These are phyloP conservation scores for Nycticebus coucang DNA, from an alignment of 2,113 vertebrate species.

Conservation along the genomic window DNA sequence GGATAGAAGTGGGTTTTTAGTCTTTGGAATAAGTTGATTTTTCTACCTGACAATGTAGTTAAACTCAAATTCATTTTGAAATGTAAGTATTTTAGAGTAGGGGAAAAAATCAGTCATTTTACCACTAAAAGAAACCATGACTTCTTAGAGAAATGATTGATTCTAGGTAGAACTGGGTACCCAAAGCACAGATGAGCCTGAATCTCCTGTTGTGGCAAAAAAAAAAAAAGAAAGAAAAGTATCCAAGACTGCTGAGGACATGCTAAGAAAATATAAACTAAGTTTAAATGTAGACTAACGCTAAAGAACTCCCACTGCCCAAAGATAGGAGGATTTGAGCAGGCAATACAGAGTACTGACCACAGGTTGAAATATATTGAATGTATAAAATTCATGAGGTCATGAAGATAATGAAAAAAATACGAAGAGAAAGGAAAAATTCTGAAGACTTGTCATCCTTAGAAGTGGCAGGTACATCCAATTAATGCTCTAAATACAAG, in stretches of 20 bases:
- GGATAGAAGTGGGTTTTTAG: background rate
- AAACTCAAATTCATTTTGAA: slow-evolving; percentile 8
- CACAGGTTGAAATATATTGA: background rate
- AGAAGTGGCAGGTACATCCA: background rate
- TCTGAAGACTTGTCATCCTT: background rate
- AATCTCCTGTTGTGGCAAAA: background rate
- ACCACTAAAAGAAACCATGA: background rate
- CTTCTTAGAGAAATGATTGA: background rate
- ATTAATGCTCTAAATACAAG: background rate
- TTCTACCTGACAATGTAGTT: background rate
- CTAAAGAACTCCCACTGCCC: background rate
- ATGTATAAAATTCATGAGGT: background rate
- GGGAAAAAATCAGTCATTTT: background rate
- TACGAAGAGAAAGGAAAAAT: background rate
- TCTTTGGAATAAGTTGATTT: slow-evolving; percentile 42
- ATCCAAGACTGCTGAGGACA: background rate
- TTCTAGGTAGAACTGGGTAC: background rate
- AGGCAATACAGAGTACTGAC: background rate
- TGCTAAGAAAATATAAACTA: no score
- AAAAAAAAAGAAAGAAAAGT: background rate
- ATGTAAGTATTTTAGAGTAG: background rate
- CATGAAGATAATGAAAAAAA: background rate
- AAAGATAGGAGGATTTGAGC: no score
- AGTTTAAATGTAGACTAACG: no score
- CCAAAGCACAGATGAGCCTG: background rate